Evolutionary conservation across 2,113 vertebrate species (phyloP), one percentile per base, ranked within the genome.

Genomic region (Gymnocephalus cernua): DNA sequence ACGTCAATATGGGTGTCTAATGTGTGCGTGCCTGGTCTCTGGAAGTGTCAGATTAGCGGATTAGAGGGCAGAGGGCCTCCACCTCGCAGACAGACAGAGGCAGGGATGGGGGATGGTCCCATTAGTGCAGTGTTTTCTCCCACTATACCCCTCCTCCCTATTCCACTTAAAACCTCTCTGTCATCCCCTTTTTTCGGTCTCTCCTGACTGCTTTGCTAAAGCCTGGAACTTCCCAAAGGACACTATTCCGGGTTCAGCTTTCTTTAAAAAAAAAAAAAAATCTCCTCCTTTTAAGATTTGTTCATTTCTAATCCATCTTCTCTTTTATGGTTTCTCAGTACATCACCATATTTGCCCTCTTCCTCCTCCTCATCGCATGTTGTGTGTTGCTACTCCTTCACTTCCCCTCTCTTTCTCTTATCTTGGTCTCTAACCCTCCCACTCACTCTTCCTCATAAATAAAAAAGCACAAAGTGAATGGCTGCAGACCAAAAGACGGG

Each of bases 21-120:
- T 47, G 64, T 70, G 69, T 90, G 82, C 61, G 56, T 89, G 84
- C 54, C 73, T 78, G 76, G 79, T 77, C 75, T 88, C 87, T 82
- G 71, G 68, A 93, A 84, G 92, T 92, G 86, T 89, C 87, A 88
- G 87, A 94, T 94, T 92, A 93, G 89, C 1, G 74, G 91, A 92
- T 91, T 92, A 86, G 63, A 70, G 69, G 64, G 54, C 69, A 74
- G 67, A 58, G 72, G 86, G 67, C 67, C 74, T 70, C 81, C 73
- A 77, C 65, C 62, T 75, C 41, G 61, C 79, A 58, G 73, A 86
- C 53, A 61, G 65, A 58, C n/a, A 67, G 19, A 83, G 51, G 63
- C 47, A 15, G 41, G 18, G 27, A 21, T 16, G 8, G 68, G 19
- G 65, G 76, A 58, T 23, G 61, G 69, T 89, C 79, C 83, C 59